These are phyloP conservation scores for Campoletis raptor DNA, from an alignment of 2,888 invertebrate species.

Conservation along the genomic window DNA sequence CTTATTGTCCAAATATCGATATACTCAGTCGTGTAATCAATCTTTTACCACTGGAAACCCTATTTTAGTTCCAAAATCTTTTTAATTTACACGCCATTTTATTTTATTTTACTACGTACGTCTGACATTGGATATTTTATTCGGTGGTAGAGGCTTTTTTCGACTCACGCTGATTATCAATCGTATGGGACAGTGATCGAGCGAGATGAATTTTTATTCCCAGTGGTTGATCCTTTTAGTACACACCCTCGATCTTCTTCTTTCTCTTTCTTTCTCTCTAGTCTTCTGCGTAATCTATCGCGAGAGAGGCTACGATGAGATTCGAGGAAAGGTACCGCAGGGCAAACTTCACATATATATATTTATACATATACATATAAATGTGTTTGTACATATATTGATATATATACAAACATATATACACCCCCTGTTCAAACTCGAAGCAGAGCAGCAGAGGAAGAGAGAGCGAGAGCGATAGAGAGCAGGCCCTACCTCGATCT, in stretches of 20 bases:
- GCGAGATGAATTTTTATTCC: constrained; percentile 63
- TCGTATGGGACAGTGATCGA: constrained; percentile 61
- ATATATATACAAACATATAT: neutral
- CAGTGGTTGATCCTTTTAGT: constrained; percentile 16
- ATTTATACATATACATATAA: neutral
- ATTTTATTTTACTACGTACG: constrained; percentile 1
- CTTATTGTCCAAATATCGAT: neutral
- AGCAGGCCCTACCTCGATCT: constrained; percentile 74
- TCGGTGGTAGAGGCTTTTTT: constrained; percentile 71
- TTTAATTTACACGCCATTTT: neutral
- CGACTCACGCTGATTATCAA: constrained; percentile 38
- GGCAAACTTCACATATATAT: neutral
- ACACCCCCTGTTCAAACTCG: neutral
- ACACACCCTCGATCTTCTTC: constrained; percentile 5
- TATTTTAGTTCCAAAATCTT: neutral
- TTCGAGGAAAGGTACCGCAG: constrained; percentile 54
- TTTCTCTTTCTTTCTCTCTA: neutral
- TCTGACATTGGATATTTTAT: constrained; percentile 63
- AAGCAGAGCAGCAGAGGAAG: constrained; percentile 4
- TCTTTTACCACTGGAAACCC: neutral
- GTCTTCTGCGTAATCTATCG: constrained; percentile 60
- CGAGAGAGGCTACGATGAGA: constrained; percentile 30
- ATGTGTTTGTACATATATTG: neutral
- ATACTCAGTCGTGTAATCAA: neutral
- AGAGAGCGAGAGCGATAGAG: constrained; percentile 10